A percentile compares a stretch with the other conserved stretches of the same genome.
These are phyloP conservation scores for Deilephila elpenor DNA, from an alignment of 2,888 invertebrate genomes.

Conservation along the genomic window DNA sequence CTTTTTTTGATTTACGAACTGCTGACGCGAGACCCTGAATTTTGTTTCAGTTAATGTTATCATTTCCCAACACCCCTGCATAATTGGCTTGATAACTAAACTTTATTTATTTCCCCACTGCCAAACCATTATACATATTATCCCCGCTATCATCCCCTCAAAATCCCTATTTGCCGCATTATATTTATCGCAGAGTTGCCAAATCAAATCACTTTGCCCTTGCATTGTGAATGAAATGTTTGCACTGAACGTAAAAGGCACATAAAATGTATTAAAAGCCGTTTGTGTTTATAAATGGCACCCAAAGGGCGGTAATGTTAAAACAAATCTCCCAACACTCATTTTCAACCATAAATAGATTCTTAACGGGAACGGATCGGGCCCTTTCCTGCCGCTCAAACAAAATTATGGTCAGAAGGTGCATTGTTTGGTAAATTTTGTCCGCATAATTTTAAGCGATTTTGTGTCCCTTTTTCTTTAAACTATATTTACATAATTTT, in stretches of 20 bases:
- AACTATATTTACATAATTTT: no score
- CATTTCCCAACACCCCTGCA: no score
- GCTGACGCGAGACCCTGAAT: no score
- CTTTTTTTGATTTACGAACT: no score
- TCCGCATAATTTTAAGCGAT: no score
- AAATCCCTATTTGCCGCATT: not conserved
- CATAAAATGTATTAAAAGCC: conserved; percentile 22
- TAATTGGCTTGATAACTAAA: no score
- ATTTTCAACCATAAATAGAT: conserved; percentile 26
- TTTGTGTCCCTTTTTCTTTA: no score
- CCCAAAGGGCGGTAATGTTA: conserved; percentile 10
- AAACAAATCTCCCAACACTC: conserved; percentile 14
- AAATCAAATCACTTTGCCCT: not conserved
- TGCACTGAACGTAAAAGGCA: not conserved
- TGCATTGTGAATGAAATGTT: not conserved
- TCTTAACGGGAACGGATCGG: conserved; percentile 15
- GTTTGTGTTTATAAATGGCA: conserved; percentile 28
- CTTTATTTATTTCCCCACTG: no score
- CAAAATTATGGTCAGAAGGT: not conserved
- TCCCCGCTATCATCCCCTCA: no score
- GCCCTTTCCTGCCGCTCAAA: conserved; percentile 16
- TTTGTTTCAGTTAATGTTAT: no score
- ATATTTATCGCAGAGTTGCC: not conserved
- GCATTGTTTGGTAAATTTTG: not conserved
- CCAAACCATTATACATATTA: no score